Evolutionary conservation across 1,140 invertebrate genomes (phyloP), one percentile per base, ranked within the genome.

Genomic region (Pogonomyrmex californicus): DNA sequence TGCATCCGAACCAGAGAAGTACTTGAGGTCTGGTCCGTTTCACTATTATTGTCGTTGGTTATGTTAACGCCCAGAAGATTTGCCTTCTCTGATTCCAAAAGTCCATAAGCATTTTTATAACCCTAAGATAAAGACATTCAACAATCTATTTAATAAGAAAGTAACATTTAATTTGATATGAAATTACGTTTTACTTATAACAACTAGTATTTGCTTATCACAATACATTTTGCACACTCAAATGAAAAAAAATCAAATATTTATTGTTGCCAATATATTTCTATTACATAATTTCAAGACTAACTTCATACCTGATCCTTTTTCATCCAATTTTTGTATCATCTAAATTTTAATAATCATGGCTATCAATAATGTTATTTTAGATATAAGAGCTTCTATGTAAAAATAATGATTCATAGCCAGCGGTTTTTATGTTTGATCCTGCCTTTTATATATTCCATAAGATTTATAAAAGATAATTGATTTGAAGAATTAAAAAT

Each of bases 1-100:
- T 99, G 98, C 98, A 98, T 98, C 87, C 97, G 96, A 88, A 98
- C 96, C 38, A 97, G 93, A 1, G 97, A 96, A 10, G 96, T 96
- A 82, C 95, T 96, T 6, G 94, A 92, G 81, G 93, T 86, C 88
- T 95, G 91, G 91, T 96, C 87, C 87, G 93, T 87, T 91, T 96
- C 86, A 91, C 94, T 87, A 92, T 95, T 56, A 95, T 92, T 58
- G 93, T 96, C 93, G 91, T 94, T 93, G 4, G 95, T 91, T 9
- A 94, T 92, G 63, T 95, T 96, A 6, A 96, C 93, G 14, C 97
- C 97, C 88, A 97, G 94, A 49, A 97, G 93, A 93, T 96, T 96
- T 70, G 96, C 95, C 91, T 97, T 97, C 86, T 98, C 98, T 58
- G 96, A 96, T 91, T 98, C 97, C 51, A 97, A 89, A 92, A 98